Percentiles rank a stretch among this genome's conserved stretches.
phyloP scores from a whole-genome alignment of 2,888 invertebrate species.

The Rutpela maculata region DNA sequence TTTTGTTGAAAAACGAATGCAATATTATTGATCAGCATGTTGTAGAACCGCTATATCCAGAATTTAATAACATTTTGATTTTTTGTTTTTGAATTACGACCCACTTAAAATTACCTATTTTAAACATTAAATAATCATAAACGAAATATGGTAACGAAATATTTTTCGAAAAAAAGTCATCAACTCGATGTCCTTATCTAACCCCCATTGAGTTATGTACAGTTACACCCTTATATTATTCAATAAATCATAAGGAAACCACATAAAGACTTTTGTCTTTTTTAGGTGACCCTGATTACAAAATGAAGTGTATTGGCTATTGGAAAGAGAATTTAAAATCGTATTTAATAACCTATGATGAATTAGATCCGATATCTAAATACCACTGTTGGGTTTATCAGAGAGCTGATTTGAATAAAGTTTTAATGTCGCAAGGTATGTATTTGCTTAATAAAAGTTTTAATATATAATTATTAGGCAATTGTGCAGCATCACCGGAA shows the following conservation, averaged over 20 bases:
- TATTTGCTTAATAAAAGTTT: slow-evolving; percentile 10
- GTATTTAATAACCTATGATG: slow-evolving; percentile 96
- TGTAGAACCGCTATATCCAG: too few relatives aligned
- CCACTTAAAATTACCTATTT: too few relatives aligned
- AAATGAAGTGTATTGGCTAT: slow-evolving; percentile 97
- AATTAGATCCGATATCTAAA: slow-evolving; percentile 95
- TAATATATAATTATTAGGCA: neutral
- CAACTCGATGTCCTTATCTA: too few relatives aligned
- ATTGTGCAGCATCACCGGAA: neutral
- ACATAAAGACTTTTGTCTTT: neutral
- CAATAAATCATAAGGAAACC: neutral
- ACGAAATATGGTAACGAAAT: too few relatives aligned
- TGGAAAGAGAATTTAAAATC: slow-evolving; percentile 99
- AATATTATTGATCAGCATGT: too few relatives aligned
- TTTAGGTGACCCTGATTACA: slow-evolving; percentile 92
- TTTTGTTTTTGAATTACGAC: too few relatives aligned
- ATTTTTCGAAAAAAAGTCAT: too few relatives aligned
- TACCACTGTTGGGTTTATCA: slow-evolving; percentile 99
- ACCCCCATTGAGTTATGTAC: too few relatives aligned
- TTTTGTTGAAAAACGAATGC: too few relatives aligned
- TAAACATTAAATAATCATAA: too few relatives aligned
- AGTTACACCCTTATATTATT: too few relatives aligned
- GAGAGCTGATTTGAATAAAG: slow-evolving; percentile 92
- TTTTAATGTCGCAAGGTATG: slow-evolving; percentile 83
- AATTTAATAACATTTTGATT: too few relatives aligned